Evolutionary conservation across 1,140 invertebrate genomes (phyloP), one percentile per base, ranked within the genome.

Genomic region (Zaprionus capensis): DNA sequence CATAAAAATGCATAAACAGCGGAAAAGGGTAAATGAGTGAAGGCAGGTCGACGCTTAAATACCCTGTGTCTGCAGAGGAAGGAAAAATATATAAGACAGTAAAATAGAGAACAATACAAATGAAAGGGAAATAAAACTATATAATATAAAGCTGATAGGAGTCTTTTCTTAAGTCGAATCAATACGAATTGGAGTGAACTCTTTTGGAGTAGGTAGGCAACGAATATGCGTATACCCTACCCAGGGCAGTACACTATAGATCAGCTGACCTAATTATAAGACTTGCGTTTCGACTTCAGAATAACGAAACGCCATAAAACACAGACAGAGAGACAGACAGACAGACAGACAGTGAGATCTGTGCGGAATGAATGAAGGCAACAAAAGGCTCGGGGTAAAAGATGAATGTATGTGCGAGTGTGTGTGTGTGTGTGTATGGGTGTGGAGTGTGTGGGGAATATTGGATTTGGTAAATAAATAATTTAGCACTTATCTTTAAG

Each of bases 401-500:
- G 38, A 41, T n/a, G 38, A 15, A 41, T 46, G 9, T 24, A 1
- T 12, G 46, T 12, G 46, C 5, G 17, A 11, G 46, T 22, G 46
- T 22, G 20, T 22, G 59, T 14, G 59, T 14, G 31, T 20, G 14
- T 4, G 20, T 34, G 17, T 5, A n/a, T 49, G 20, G 55, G 36
- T 56, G 34, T 41, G 28, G 49, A 65, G 28, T 65, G 20, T 31
- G 20, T 34, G 31, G 31, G 36, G 36, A 2, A 76, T 72, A 82
- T 86, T 74, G 78, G 78, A 69, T 81, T 78, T 76, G 67, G 70
- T 82, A 82, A 80, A 87, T 88, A 88, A 85, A 90, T 90, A 90
- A 90, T 90, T 90, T 86, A 82, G 82, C 85, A 90, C 86, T 90
- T 90, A 90, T 90, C 85, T 91, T 90, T 86, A 90, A 80, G 86